Evolutionary conservation across 2,888 invertebrate species (phyloP).

Genomic region (Xanthorhoe designata): DNA sequence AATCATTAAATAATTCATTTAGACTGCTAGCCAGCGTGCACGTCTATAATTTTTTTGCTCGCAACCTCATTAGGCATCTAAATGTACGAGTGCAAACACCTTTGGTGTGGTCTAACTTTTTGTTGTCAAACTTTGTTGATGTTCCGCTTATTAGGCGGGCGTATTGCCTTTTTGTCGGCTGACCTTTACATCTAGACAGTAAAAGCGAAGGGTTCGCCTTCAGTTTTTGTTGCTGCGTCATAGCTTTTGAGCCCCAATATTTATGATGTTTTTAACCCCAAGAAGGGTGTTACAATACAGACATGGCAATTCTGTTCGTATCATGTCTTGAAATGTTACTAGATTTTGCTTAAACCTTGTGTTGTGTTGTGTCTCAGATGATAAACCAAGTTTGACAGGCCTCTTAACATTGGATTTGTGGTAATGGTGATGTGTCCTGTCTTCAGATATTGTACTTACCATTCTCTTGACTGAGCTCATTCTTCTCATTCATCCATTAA

Average conservation of each 20-base stretch:
- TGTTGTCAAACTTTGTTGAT: conserved; percentile 30
- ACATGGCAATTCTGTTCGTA: not conserved
- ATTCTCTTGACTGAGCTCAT: conserved; percentile 8
- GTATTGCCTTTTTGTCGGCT: conserved; percentile 35
- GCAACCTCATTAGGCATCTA: conserved; percentile 19
- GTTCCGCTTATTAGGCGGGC: conserved; percentile 35
- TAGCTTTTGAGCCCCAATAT: conserved; percentile 6
- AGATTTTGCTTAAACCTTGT: not conserved
- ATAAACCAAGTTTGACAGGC: not conserved
- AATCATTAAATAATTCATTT: not conserved
- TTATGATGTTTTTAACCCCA: not conserved
- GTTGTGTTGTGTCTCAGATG: no score
- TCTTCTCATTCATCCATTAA: conserved; percentile 44
- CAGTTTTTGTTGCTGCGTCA: conserved; percentile 21
- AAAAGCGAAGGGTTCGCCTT: conserved; percentile 30
- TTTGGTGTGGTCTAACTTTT: conserved; percentile 34
- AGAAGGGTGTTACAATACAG: not conserved
- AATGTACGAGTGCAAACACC: conserved; percentile 32
- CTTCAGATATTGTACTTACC: not conserved
- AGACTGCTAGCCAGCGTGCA: not conserved
- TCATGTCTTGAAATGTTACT: not conserved
- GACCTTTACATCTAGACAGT: conserved; percentile 36
- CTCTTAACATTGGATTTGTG: not conserved
- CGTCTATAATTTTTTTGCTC: conserved; percentile 20
- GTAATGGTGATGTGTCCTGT: not conserved